Percentiles rank a stretch among this genome's conserved stretches.
Conservation (phyloP, 2,888 invertebrate species). For the Anodontia alba region DNA sequence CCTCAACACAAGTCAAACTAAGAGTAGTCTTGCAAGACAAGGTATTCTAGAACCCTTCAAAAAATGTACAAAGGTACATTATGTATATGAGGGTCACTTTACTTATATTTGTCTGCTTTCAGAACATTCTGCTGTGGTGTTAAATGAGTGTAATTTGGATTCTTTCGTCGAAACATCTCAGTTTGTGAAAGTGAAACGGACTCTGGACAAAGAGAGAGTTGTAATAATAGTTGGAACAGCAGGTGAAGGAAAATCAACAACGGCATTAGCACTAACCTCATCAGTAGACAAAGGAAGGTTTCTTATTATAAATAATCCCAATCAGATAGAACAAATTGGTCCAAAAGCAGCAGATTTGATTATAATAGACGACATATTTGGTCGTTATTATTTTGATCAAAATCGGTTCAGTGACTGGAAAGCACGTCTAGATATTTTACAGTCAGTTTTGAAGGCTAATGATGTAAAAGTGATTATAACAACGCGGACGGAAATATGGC, state of each 20-base stretch:
- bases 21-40: no score
- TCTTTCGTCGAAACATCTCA: neutral
- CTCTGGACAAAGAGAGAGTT: neutral
- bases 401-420: neutral
- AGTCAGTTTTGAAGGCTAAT: neutral
- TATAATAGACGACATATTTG: constrained; percentile 23
- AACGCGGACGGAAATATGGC: neutral
- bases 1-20: no score
- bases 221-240: neutral
- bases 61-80: no score
- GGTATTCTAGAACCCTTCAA: no score
- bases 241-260: constrained; percentile 16
- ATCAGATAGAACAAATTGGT: constrained; percentile 11
- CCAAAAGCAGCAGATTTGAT: neutral
- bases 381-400: constrained; percentile 6
- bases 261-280: neutral
- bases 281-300: neutral
- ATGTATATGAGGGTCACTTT: no score
- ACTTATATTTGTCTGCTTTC: neutral
- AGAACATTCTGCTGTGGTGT: neutral
- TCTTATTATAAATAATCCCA: neutral
- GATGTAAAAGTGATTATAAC: constrained; percentile 5
- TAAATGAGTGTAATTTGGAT: neutral
- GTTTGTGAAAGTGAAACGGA: neutral
- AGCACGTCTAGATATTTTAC: constrained; percentile 9